These are phyloP conservation scores for Diuraphis noxia DNA, from an alignment of 1,140 invertebrate genomes.

Conservation along the genomic window DNA sequence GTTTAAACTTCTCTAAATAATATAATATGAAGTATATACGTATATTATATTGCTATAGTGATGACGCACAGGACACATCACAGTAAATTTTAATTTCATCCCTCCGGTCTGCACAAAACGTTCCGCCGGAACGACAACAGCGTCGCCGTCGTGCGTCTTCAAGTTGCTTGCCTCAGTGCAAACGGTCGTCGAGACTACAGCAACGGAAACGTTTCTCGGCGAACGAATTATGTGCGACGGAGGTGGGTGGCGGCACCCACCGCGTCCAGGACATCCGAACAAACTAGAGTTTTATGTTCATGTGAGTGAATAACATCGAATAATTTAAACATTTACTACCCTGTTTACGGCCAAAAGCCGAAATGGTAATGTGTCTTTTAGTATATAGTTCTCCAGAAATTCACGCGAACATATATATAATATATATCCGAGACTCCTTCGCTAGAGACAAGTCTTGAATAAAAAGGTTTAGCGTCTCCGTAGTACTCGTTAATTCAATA, in stretches of 20 bases:
- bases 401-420: background rate
- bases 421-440: background rate
- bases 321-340: constrained; percentile 8
- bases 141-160: background rate
- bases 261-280: background rate
- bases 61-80: background rate
- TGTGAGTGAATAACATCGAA: background rate
- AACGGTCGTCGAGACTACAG: background rate
- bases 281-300: background rate
- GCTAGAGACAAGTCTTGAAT: background rate
- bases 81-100: constrained; percentile 13
- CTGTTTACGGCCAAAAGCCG: background rate
- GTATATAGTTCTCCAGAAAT: background rate
- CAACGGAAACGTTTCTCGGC: background rate
- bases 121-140: background rate
- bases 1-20: background rate
- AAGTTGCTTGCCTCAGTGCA: background rate
- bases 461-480: background rate
- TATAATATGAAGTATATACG: background rate
- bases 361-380: constrained; percentile 8
- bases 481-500: background rate
- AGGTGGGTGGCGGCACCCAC: background rate
- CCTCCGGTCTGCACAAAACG: background rate
- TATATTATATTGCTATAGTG: background rate
- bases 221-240: background rate